Evolutionary conservation across 2,888 invertebrate species (phyloP).

Genomic region (Sylvicola fuscatus): DNA sequence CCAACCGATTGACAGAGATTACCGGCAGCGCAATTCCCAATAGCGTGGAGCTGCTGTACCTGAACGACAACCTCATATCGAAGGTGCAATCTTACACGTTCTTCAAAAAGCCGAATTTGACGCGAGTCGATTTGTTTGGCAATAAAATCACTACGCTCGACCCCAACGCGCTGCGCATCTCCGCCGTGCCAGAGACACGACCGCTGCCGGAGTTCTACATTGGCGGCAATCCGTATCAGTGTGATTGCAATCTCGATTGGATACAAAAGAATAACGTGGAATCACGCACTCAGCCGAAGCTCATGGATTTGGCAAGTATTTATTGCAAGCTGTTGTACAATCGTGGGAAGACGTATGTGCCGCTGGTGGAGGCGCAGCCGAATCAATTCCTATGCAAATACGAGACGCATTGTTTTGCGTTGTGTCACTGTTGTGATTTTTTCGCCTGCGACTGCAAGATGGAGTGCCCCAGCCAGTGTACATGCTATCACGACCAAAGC

Average conservation of each 20-base stretch:
- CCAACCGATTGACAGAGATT: conserved; percentile 65
- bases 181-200: conserved; percentile 56
- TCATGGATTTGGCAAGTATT: conserved; percentile 75
- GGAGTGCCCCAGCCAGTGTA: conserved; percentile 84
- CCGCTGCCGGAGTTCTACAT: conserved; percentile 78
- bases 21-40: conserved; percentile 60
- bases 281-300: conserved; percentile 64
- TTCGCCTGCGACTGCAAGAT: conserved; percentile 95
- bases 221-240: conserved; percentile 83
- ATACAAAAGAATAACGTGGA: conserved; percentile 74
- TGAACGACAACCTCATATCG: conserved; percentile 75
- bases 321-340: conserved; percentile 76
- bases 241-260: conserved; percentile 93
- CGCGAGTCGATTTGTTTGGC: conserved; percentile 78
- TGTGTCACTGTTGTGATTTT: conserved; percentile 92
- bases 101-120: conserved; percentile 73
- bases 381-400: conserved; percentile 85
- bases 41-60: conserved; percentile 63
- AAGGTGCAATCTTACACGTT: conserved; percentile 79
- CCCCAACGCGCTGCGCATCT: conserved; percentile 65
- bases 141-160: conserved; percentile 82
- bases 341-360: conserved; percentile 62
- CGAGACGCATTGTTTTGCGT: conserved; percentile 79
- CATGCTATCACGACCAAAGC: conserved; percentile 84
- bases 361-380: conserved; percentile 66